Conservation (phyloP, 2,888 invertebrate genomes). For the Thymelicus acteon region DNA sequence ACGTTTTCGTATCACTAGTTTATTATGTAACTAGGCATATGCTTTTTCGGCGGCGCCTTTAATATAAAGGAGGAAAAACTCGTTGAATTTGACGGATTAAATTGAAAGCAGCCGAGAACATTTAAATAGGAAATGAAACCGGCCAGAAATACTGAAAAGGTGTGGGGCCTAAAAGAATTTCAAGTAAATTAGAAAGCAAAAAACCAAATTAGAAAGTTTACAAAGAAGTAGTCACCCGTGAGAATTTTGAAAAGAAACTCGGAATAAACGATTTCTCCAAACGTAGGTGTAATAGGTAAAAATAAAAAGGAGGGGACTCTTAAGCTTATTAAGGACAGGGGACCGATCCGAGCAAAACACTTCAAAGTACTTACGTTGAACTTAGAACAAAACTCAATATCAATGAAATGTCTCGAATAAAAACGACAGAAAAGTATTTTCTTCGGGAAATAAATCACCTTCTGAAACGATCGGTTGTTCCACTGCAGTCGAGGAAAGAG, state of each 20-base stretch:
- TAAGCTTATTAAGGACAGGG: constrained; percentile 71
- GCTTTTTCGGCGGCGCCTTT: no score
- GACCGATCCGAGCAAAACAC: constrained; percentile 63
- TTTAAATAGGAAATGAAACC: constrained; percentile 25
- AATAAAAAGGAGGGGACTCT: constrained; percentile 56
- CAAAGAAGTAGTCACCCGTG: constrained; percentile 53
- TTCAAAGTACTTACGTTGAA: constrained; percentile 69
- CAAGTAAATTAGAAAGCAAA: constrained; percentile 67
- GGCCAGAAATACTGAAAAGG: constrained; percentile 52
- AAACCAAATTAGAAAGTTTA: constrained; percentile 58
- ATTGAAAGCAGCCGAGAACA: constrained; percentile 17
- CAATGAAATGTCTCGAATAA: constrained; percentile 72
- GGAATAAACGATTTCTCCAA: constrained; percentile 58
- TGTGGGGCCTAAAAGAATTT: constrained; percentile 52
- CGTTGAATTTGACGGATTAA: constrained; percentile 5
- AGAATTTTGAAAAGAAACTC: constrained; percentile 54
- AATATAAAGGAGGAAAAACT: no score
- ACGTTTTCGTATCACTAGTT: no score
- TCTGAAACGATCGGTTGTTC: constrained; percentile 41
- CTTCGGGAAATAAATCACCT: constrained; percentile 77
- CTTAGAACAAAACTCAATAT: constrained; percentile 79
- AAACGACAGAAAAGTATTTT: constrained; percentile 68
- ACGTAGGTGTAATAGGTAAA: constrained; percentile 58
- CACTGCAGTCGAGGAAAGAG: neutral
- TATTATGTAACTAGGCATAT: no score